phyloP scores from a whole-genome alignment of 2,797 vertebrate genomes.

The Spatula versicolor region DNA sequence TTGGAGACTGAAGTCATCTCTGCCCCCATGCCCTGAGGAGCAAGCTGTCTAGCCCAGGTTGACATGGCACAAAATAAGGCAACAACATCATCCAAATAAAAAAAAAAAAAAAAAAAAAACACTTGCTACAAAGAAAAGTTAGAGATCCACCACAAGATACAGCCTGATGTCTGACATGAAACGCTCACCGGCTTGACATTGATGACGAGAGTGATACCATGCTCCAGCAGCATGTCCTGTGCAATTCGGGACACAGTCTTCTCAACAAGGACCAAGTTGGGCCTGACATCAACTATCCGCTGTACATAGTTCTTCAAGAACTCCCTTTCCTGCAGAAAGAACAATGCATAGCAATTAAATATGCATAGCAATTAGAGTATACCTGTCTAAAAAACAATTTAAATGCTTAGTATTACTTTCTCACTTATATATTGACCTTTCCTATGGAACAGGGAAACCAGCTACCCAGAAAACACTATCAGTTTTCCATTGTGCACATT shows the following conservation, averaged over 20 bases:
- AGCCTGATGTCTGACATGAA: neutral
- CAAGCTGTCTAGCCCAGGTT: neutral
- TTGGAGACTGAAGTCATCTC: neutral
- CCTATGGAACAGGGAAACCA: neutral
- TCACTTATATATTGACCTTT: neutral
- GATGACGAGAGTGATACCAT: conserved; percentile 96
- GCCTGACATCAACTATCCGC: conserved; percentile 94
- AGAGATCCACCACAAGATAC: neutral
- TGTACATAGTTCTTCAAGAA: conserved; percentile 99
- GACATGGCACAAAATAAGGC: neutral
- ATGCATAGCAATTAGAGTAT: neutral
- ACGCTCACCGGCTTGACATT: conserved; percentile 94
- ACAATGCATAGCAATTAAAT: neutral
- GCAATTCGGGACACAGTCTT: conserved; percentile 98
- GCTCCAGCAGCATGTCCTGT: conserved; percentile 97
- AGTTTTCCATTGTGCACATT: neutral
- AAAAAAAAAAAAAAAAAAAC: neutral
- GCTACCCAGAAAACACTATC: neutral
- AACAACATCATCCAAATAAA: neutral
- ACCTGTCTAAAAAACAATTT: neutral
- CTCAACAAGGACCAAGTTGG: conserved; percentile 95
- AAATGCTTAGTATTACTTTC: neutral
- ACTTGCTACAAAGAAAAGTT: too few species aligned
- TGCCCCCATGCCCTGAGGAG: neutral
- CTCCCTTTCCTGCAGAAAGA: conserved; percentile 88